Evolutionary conservation across 2,888 invertebrate genomes (phyloP), one percentile per base, ranked within the genome.

Genomic region (Cataglyphis livida): DNA sequence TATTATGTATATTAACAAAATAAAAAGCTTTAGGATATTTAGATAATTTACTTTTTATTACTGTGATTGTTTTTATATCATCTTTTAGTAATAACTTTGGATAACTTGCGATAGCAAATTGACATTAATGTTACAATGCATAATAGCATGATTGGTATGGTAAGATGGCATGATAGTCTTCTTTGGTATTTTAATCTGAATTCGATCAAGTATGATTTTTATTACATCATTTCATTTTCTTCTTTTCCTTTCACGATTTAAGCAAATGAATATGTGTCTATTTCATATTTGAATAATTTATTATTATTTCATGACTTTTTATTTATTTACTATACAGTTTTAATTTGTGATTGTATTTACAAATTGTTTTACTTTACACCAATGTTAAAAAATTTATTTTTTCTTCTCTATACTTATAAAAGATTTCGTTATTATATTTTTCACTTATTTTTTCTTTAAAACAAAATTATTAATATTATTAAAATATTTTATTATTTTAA

Each of bases 71-170:
- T 2, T 61, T 32, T n/a, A 28, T 3, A 25, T 38, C n/a, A 25
- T 57, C 18, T 28, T 18, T 68, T n/a, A 44, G 15, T 41, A n/a
- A 7, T 25, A 38, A 35, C 25, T 57, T 57, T 38, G 10, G 3
- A 38, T 25, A 71, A 57, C 57, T 28, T 28, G 5, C 70, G 2
- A 70, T 25, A 57, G 25, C 38, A 71, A 57, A 59, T 71, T 28
- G 28, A 25, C 12, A 38, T 35, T 51, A 38, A 25, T 70, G 9
- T 35, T 15, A 18, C 7, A 51, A 25, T n/a, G 18, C 7, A n/a
- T 51, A 51, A 51, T 51, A 51, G 3, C 48, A n/a, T 1, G 2
- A 51, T 51, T 51, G 12, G 12, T 48, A 12, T 48, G 18, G 18
- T 41, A 66, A 0, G 18, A 66, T n/a, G 71, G 18, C 15, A 57